A percentile compares a stretch with the other conserved stretches of the same genome.
phyloP scores from a whole-genome alignment of 2,113 vertebrate species.

The Ploceus nigricollis region DNA sequence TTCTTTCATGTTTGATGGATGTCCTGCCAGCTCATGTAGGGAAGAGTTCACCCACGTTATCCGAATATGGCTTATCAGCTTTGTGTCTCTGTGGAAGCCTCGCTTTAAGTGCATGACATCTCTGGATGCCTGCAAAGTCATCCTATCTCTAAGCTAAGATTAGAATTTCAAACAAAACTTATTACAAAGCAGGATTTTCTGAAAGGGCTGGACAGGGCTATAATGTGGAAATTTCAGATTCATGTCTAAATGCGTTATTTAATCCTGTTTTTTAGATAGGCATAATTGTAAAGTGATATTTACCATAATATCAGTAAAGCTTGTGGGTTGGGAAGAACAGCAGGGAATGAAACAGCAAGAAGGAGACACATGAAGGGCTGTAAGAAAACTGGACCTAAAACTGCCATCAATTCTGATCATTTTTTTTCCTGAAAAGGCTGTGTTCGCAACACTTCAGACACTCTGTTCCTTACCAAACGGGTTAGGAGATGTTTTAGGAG shows the following conservation, averaged over 20 bases:
- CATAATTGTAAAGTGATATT: slow-evolving; percentile 19
- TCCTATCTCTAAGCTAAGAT: slow-evolving; percentile 44
- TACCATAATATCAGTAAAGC: not conserved
- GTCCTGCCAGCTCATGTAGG: not conserved
- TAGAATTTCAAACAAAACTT: slow-evolving; percentile 54
- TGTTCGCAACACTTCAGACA: slow-evolving; percentile 16
- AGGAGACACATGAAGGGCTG: not conserved
- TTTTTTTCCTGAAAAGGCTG: slow-evolving; percentile 42
- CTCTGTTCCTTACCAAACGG: not conserved
- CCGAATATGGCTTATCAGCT: slow-evolving; percentile 40
- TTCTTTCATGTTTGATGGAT: slow-evolving; percentile 61
- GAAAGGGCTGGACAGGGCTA: not conserved
- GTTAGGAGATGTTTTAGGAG: not conserved
- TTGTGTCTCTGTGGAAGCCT: slow-evolving; percentile 21
- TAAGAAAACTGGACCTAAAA: not conserved
- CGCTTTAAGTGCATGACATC: not conserved
- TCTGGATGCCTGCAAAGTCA: slow-evolving; percentile 11
- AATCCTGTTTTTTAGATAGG: not conserved
- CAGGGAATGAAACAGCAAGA: not conserved
- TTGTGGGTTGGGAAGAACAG: not conserved
- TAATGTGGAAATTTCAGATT: slow-evolving; percentile 41
- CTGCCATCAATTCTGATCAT: not conserved
- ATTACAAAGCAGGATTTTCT: slow-evolving; percentile 26
- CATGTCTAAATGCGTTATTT: not conserved
- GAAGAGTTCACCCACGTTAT: slow-evolving; percentile 1